These are phyloP conservation scores for Halcyon malimbica DNA, from an alignment of 2,113 vertebrate genomes.

Conservation along the genomic window DNA sequence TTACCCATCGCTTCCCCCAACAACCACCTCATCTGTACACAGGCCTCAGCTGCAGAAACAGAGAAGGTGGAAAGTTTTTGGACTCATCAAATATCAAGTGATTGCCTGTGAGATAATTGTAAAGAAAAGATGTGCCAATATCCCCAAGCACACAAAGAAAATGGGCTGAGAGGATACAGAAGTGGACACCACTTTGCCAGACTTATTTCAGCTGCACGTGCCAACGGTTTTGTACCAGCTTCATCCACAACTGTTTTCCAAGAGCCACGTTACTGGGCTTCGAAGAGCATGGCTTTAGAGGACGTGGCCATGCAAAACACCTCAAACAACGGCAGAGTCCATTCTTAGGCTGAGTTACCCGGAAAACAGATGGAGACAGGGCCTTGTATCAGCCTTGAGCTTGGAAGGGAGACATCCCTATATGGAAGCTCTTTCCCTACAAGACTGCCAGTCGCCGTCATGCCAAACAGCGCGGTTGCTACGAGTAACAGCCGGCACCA, in stretches of 20 bases:
- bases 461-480: fast-evolving
- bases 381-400: background rate
- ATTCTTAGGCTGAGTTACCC: background rate
- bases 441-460: background rate
- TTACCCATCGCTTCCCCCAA: background rate
- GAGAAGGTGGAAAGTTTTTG: background rate
- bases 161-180: background rate
- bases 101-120: background rate
- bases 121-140: background rate
- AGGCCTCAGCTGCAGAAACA: background rate
- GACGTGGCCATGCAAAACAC: background rate
- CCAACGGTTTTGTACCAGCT: background rate
- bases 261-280: background rate
- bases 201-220: background rate
- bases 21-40: background rate
- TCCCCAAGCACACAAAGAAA: background rate
- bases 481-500: background rate
- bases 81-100: background rate
- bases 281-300: background rate
- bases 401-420: background rate
- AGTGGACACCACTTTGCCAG: background rate
- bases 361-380: background rate
- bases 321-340: background rate
- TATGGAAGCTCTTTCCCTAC: background rate
- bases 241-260: background rate